phyloP scores from a whole-genome alignment of 2,888 invertebrate genomes.

The Blastobasis lacticolella region DNA sequence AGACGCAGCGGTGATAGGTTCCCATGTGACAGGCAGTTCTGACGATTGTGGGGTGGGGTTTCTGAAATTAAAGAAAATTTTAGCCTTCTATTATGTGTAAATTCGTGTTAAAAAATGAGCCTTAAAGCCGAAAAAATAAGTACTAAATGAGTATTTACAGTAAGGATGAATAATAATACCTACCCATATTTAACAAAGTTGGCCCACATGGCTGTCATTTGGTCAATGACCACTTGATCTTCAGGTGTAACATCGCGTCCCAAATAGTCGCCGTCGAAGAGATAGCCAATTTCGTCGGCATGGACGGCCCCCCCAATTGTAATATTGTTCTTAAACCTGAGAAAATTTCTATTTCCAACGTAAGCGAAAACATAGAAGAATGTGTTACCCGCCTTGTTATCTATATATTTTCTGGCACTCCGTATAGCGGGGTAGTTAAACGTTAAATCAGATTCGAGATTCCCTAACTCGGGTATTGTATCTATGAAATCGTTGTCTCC shows the following conservation, averaged over 20 bases:
- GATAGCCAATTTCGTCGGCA: slow-evolving; percentile 40
- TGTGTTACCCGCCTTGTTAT: slow-evolving; percentile 24
- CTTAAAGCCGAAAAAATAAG: neutral
- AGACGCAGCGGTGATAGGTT: slow-evolving; percentile 22
- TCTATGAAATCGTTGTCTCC: slow-evolving; percentile 1
- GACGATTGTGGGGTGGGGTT: slow-evolving; percentile 35
- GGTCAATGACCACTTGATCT: slow-evolving; percentile 37
- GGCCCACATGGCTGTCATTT: slow-evolving; percentile 31
- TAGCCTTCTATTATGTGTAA: too few relatives aligned
- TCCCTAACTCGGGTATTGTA: neutral
- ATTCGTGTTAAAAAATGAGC: too few relatives aligned
- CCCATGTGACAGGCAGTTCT: slow-evolving; percentile 36
- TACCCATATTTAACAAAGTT: slow-evolving; percentile 9
- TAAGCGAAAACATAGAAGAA: slow-evolving; percentile 47
- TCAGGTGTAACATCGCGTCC: slow-evolving; percentile 13
- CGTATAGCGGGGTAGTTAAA: slow-evolving; percentile 35
- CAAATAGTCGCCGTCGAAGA: slow-evolving; percentile 26
- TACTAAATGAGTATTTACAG: neutral
- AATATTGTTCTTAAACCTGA: slow-evolving; percentile 18
- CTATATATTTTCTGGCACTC: slow-evolving; percentile 28
- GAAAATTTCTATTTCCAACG: slow-evolving; percentile 30
- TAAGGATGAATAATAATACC: neutral
- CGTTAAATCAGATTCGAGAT: slow-evolving; percentile 2
- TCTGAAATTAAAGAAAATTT: slow-evolving; percentile 18
- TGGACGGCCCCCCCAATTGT: slow-evolving; percentile 29